These are phyloP conservation scores for Yasuhikotakia modesta DNA, from an alignment of 2,797 vertebrate genomes.

Conservation along the genomic window DNA sequence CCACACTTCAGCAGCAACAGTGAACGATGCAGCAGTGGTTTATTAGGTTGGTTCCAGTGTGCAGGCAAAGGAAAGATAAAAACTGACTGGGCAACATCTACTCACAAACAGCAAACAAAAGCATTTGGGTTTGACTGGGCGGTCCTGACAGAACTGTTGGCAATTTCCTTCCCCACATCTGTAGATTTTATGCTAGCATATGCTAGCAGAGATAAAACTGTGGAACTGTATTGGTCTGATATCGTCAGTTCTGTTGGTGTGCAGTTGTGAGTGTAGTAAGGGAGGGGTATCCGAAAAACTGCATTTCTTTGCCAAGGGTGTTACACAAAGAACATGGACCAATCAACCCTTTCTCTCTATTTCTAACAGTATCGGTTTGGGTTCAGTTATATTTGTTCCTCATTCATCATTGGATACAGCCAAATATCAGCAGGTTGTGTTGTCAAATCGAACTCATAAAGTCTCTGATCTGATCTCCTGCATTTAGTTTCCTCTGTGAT, in stretches of 20 bases:
- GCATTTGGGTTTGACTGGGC: not conserved
- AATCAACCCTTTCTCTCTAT: not conserved
- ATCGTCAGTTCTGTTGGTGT: not conserved
- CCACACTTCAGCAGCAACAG: not conserved
- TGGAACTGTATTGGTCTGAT: not conserved
- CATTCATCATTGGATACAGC: not conserved
- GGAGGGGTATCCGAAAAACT: not conserved
- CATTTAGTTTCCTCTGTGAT: slow-evolving; percentile 28
- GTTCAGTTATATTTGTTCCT: too few species aligned
- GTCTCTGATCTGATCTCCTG: slow-evolving; percentile 13
- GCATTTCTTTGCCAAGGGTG: not conserved
- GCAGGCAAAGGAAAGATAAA: not conserved
- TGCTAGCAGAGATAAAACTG: not conserved
- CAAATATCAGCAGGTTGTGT: slow-evolving; percentile 17
- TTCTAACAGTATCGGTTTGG: too few species aligned
- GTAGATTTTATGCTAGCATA: not conserved
- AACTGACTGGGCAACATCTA: not conserved
- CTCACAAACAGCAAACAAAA: slow-evolving; percentile 4
- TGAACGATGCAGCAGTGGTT: not conserved
- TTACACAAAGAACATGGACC: too few species aligned
- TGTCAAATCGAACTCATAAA: slow-evolving; percentile 20
- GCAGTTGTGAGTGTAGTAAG: not conserved
- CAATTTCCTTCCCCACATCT: slow-evolving; percentile 1
- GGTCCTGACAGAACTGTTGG: not conserved
- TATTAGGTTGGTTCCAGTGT: not conserved